Conservation (phyloP, 2,113 vertebrate species). For the Pongo pygmaeus region DNA sequence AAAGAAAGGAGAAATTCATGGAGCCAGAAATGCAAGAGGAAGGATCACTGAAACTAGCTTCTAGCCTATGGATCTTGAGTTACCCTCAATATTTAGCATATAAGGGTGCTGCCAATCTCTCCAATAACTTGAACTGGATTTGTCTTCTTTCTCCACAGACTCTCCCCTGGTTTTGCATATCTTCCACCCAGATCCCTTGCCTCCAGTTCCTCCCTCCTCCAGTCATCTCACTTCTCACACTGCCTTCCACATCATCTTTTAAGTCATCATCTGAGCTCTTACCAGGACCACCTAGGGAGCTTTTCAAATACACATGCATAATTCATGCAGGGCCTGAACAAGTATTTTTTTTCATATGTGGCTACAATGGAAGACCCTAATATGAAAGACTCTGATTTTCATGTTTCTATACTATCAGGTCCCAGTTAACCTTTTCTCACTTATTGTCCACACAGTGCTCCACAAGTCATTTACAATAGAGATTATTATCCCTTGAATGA, state of each 20-base stretch:
- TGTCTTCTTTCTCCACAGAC: not conserved
- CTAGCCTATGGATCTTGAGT: not conserved
- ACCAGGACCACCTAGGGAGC: not conserved
- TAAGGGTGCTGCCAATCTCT: not conserved
- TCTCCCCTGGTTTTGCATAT: not conserved
- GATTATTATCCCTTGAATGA: not conserved
- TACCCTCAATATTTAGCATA: not conserved
- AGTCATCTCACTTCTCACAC: not conserved
- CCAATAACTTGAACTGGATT: not conserved
- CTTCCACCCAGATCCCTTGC: not conserved
- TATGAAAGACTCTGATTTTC: not conserved
- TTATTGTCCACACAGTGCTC: not conserved
- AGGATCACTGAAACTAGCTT: not conserved
- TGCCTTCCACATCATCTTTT: slow-evolving; percentile 9
- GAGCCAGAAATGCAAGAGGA: not conserved
- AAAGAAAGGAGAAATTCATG: not conserved
- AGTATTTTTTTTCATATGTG: not conserved
- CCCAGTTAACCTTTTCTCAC: not conserved
- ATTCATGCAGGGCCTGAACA: not conserved
- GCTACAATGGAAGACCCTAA: not conserved
- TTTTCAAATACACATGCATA: not conserved
- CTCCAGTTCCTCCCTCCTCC: not conserved
- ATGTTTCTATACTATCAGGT: not conserved
- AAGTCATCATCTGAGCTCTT: not conserved
- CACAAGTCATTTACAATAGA: not conserved